phyloP scores from a whole-genome alignment of 1,140 invertebrate species.

The Drosophila pandora region DNA sequence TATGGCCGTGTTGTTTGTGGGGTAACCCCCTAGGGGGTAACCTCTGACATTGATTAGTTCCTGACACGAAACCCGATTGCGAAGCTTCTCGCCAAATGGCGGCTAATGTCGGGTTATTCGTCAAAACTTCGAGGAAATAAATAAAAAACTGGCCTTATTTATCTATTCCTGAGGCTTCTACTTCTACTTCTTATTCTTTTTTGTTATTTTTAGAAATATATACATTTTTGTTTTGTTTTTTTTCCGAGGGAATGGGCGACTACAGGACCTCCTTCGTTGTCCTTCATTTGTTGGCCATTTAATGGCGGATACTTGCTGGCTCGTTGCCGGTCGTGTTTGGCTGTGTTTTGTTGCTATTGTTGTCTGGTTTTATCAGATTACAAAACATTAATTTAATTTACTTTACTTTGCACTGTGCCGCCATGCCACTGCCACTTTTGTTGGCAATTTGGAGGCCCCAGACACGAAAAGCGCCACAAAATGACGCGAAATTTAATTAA shows the following conservation, averaged over 20 bases:
- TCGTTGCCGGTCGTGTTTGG: slow-evolving; percentile 13
- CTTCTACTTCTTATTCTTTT: background rate
- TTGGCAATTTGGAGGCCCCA: slow-evolving; percentile 27
- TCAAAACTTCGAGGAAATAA: slow-evolving; percentile 11
- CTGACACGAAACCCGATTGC: slow-evolving; percentile 1
- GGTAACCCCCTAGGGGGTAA: background rate
- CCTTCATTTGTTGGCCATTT: slow-evolving; percentile 55
- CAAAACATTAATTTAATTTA: slow-evolving; percentile 78
- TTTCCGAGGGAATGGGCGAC: background rate
- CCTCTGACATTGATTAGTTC: slow-evolving; percentile 29
- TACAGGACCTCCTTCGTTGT: background rate
- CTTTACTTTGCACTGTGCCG: slow-evolving; percentile 25
- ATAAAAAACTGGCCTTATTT: slow-evolving; percentile 19
- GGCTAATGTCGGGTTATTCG: slow-evolving; percentile 37
- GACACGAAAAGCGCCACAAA: slow-evolving; percentile 54
- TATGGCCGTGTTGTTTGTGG: too few species aligned
- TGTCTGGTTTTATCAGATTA: slow-evolving; percentile 70
- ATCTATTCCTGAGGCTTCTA: slow-evolving; percentile 5
- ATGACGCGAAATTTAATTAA: slow-evolving; percentile 77
- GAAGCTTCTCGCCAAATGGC: background rate
- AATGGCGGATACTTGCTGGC: slow-evolving; percentile 24
- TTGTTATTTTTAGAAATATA: background rate
- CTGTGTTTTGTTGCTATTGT: slow-evolving; percentile 35
- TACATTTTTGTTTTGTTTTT: background rate
- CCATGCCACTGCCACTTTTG: slow-evolving; percentile 4